These are phyloP conservation scores for Pangasius djambal DNA, from an alignment of 2,797 vertebrate genomes.

Conservation along the genomic window DNA sequence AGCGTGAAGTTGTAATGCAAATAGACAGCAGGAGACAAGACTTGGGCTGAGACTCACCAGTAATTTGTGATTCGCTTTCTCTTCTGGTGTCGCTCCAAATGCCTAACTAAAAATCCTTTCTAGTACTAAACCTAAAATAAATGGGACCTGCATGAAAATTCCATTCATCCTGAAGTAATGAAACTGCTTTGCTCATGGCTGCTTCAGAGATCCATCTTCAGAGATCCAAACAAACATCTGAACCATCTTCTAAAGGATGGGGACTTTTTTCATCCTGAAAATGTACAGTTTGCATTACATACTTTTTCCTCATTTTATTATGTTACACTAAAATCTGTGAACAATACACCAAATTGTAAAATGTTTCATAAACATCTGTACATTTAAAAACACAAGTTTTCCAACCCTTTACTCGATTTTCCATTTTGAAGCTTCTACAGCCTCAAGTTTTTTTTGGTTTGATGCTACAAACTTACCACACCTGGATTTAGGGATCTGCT, in stretches of 20 bases:
- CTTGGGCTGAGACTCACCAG: neutral
- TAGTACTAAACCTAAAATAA: neutral
- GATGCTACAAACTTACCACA: neutral
- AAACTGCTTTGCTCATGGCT: neutral
- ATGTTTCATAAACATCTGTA: neutral
- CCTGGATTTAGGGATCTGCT: neutral
- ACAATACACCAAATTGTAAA: neutral
- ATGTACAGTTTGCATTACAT: neutral
- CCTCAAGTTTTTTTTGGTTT: neutral
- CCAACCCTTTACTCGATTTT: neutral
- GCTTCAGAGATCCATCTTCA: neutral
- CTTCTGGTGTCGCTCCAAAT: neutral
- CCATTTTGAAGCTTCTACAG: neutral
- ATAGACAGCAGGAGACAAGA: neutral
- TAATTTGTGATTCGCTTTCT: neutral
- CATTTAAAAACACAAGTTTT: neutral
- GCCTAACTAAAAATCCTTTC: neutral
- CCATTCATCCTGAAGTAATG: neutral
- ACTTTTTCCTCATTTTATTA: neutral
- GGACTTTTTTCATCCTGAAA: neutral
- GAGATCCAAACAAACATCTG: neutral
- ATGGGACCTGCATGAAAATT: neutral
- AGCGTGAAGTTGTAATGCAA: neutral
- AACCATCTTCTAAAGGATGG: neutral
- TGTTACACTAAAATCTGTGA: neutral